Evolutionary conservation across 2,113 vertebrate genomes (phyloP).

Genomic region (Scolopax mira): DNA sequence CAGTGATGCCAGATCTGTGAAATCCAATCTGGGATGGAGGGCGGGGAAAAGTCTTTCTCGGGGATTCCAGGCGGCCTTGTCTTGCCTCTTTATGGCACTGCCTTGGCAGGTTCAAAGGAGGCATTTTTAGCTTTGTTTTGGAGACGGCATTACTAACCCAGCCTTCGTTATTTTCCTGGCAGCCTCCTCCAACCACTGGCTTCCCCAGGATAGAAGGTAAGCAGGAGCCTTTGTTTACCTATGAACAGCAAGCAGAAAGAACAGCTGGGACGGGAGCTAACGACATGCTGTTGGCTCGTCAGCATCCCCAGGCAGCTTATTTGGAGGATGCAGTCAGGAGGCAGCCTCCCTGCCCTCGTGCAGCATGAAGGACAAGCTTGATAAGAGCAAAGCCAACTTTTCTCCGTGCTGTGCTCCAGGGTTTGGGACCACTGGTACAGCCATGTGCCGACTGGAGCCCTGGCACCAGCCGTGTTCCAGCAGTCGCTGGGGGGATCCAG

Average conservation of each 20-base stretch:
- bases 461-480: rapidly evolving
- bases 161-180: constrained; percentile 24
- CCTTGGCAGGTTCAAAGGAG: neutral
- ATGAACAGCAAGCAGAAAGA: neutral
- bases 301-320: neutral
- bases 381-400: neutral
- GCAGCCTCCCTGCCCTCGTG: neutral
- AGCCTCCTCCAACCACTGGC: constrained; percentile 78
- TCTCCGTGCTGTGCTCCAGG: rapidly evolving
- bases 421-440: neutral
- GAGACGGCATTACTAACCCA: neutral
- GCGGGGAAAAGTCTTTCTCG: neutral
- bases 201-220: constrained; percentile 89
- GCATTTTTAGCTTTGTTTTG: neutral
- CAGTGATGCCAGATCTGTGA: neutral
- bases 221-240: constrained; percentile 10
- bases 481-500: neutral
- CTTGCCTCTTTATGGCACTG: neutral
- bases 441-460: neutral
- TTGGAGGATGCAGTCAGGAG: neutral
- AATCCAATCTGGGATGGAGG: neutral
- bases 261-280: neutral
- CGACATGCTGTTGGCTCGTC: neutral
- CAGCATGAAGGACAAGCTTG: neutral
- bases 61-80: neutral